Evolutionary conservation across 2,797 vertebrate species (phyloP).

Genomic region (Eutrigla gurnardus): DNA sequence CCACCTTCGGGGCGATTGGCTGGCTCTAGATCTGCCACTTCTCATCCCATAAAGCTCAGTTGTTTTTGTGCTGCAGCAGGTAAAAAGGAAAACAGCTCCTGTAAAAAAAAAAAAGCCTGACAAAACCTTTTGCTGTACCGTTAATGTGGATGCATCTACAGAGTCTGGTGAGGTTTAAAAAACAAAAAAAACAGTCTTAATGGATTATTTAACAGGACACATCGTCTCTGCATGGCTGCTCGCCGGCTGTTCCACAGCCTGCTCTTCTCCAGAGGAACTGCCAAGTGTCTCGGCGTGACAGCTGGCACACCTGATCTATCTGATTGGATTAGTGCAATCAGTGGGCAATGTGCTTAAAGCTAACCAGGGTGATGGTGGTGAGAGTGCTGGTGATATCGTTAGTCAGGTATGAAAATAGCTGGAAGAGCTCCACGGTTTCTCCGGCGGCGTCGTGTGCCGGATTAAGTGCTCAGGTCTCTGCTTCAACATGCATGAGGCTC

Average conservation of each 20-base stretch:
- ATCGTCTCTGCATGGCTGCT: constrained; percentile 76
- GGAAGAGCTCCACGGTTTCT: constrained; percentile 21
- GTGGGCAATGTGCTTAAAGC: constrained; percentile 69
- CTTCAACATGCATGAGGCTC: background rate
- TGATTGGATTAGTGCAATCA: constrained; percentile 78
- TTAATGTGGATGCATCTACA: constrained; percentile 56
- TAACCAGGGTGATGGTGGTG: constrained; percentile 60
- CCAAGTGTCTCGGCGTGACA: constrained; percentile 68
- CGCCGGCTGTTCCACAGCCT: constrained; percentile 69
- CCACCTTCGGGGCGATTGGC: constrained; percentile 18
- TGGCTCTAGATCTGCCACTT: constrained; percentile 56
- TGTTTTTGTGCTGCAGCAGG: constrained; percentile 13
- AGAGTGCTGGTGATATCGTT: constrained; percentile 30
- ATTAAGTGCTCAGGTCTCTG: constrained; percentile 8
- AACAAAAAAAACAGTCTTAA: constrained; percentile 58
- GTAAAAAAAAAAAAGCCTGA: constrained; percentile 29
- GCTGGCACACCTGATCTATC: constrained; percentile 82
- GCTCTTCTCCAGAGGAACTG: constrained; percentile 47
- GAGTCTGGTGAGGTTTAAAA: constrained; percentile 42
- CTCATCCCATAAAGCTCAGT: constrained; percentile 21
- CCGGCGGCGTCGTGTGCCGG: background rate
- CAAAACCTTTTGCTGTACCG: constrained; percentile 46
- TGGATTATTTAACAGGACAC: constrained; percentile 83
- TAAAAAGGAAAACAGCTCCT: background rate
- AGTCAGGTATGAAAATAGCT: constrained; percentile 58